Base-by-base conservation (phyloP, 1,140 invertebrate genomes). In the Idris sp. region DNA sequence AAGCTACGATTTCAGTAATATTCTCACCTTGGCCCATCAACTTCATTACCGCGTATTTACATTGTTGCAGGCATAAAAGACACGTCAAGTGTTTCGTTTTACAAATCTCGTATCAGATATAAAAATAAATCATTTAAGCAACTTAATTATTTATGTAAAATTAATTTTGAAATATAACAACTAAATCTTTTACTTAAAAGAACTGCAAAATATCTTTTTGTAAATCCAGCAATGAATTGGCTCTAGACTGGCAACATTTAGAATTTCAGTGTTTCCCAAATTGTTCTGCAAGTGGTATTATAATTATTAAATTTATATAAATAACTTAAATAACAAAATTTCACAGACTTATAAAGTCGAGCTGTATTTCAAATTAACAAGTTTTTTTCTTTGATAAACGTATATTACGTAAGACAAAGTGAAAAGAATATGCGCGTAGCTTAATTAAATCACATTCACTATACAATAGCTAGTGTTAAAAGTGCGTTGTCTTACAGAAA, bases 1-100 rank as follows among this genome's bases (percentile, higher is more conserved):
- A 82, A 85, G 85, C 84, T 87, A 74, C 77, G 72, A 77, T 86
- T 87, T 83, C 82, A 78, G 62, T 81, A 82, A 84, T 86, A 81
- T 82, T 86, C 83, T 87, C 84, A 87, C 83, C 84, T 87, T 86
- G 84, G 78, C 74, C 76, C 56, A 51, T 71, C 78, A 80, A 72
- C 74, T 81, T 76, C 74, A 43, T 71, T 64, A 44, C 18, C 22
- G 41, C 28, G 36, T 56, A 41, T 65, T 25, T 44, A 61, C 15
- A 61, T 51, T 62, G 59, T 67, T 71, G 28, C 16, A 22, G 16
- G 33, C 40, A 65, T 33, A 51, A 64, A 75, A 56, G 62, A 54
- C n/a, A 28, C 10, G 54, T 53, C 36, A 3, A 31, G 35, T 40
- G 44, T 41, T 68, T 49, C 26, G 38, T 58, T 68, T 35, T 43